Percentiles rank a stretch among this genome's conserved stretches.
Evolutionary conservation across 2,888 invertebrate genomes (phyloP).

Genomic region (Drosophila recens): DNA sequence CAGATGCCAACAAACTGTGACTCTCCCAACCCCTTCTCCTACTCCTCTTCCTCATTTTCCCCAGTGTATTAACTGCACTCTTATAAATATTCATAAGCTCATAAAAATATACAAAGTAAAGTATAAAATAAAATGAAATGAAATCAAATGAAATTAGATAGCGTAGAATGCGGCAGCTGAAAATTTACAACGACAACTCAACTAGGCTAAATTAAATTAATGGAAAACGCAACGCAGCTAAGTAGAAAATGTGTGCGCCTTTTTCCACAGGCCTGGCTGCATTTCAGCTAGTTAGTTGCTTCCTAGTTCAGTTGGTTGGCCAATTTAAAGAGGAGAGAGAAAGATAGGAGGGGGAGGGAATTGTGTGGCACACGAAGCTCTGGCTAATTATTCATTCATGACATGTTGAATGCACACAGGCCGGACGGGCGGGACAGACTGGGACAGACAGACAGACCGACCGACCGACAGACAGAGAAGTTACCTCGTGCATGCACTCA

Average conservation of each 20-base stretch:
- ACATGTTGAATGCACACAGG: conserved; percentile 78
- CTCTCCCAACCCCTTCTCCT: conserved; percentile 5
- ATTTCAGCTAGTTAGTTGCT: conserved; percentile 49
- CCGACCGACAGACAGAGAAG: background rate
- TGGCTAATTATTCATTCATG: conserved; percentile 81
- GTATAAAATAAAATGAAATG: conserved; percentile 31
- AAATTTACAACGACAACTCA: conserved; percentile 64
- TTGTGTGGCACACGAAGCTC: conserved; percentile 50
- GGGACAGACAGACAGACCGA: background rate
- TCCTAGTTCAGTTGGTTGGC: conserved; percentile 37
- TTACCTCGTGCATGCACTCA: conserved; percentile 46
- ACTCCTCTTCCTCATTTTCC: background rate
- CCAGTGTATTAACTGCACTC: conserved; percentile 52
- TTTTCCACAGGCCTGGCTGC: conserved; percentile 38
- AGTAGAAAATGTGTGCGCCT: conserved; percentile 70
- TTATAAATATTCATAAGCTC: conserved; percentile 74
- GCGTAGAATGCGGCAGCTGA: conserved; percentile 17
- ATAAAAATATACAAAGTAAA: conserved; percentile 29
- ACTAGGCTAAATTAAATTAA: conserved; percentile 72
- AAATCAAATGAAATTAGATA: conserved; percentile 63
- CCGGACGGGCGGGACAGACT: conserved; percentile 15
- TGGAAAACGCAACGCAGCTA: conserved; percentile 54
- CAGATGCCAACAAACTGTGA: conserved; percentile 22
- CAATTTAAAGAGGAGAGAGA: background rate
- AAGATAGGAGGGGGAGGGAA: background rate